Evolutionary conservation across 1,140 invertebrate species (phyloP).

Genomic region (Diprion similis): DNA sequence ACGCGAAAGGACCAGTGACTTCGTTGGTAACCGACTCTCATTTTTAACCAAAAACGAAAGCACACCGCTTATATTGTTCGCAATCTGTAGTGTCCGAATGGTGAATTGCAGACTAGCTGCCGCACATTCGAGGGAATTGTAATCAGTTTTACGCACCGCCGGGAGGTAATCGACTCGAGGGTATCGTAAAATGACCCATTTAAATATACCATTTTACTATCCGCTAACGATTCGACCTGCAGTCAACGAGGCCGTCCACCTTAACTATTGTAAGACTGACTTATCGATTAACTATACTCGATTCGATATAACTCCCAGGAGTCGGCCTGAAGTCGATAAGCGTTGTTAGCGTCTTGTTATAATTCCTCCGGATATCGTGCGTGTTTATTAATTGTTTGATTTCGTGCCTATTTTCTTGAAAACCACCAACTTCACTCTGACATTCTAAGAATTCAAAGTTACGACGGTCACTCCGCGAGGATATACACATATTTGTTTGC

Average conservation of each 20-base stretch:
- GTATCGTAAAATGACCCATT: background rate
- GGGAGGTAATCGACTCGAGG: background rate
- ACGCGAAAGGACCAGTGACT: background rate
- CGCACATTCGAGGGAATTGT: too few relatives aligned
- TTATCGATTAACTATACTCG: constrained; percentile 4
- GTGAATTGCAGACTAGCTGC: too few relatives aligned
- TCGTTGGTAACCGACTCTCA: too few relatives aligned
- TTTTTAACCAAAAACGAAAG: too few relatives aligned
- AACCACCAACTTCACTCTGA: too few relatives aligned
- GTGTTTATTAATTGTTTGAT: background rate
- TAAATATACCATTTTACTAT: background rate
- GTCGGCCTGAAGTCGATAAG: background rate
- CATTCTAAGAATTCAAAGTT: too few relatives aligned
- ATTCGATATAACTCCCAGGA: background rate
- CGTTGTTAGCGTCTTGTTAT: background rate
- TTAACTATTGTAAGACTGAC: background rate
- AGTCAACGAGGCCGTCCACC: background rate
- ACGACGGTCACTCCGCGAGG: too few relatives aligned
- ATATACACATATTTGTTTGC: background rate
- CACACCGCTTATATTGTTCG: too few relatives aligned
- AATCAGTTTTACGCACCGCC: too few relatives aligned
- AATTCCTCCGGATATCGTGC: background rate
- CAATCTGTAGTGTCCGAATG: too few relatives aligned
- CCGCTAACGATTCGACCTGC: background rate
- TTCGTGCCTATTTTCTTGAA: background rate